Evolutionary conservation across 2,888 invertebrate species (phyloP), one percentile per base, ranked within the genome.

Genomic region (Eupithecia tripunctaria): DNA sequence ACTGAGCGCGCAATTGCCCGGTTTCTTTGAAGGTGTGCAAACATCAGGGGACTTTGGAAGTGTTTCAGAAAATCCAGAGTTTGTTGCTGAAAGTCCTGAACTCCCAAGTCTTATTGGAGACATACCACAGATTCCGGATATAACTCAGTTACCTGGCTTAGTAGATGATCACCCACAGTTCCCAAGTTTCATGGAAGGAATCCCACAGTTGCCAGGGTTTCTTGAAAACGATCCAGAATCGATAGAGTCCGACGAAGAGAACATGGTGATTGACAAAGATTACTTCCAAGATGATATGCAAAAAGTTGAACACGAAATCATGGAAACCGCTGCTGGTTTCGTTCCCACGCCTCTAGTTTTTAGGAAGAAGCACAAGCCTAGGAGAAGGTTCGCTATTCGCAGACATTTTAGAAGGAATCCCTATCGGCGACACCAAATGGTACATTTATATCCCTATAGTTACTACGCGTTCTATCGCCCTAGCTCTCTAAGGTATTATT

Each of bases 401-500:
- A 83, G 91, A 76, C 83, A 89, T 74, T 89, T 84, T 63, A 85
- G 81, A 74, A 85, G 82, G 18, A 88, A 89, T 68, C 91, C 91
- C 0, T 86, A 88, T 76, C 84, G 87, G 68, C 86, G 85, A 77
- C 83, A 85, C 18, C 85, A 86, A 65, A 86, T 82, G 64, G 36
- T 64, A 36, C 25, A 64, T 75, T 85, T 81, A 60, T 88, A 89
- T 71, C 91, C 91, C 1, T 89, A 89, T 71, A 89, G 89, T 5
- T 90, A 89, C 73, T 90, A 89, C 68, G 76, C 85, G 72, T 91
- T 83, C 70, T 78, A 90, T 78, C 86, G 85, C 21, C 91, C 90
- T 76, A 89, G 91, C 89, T 91, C 91, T 90, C 89, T 92, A 86
- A 86, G 89, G 83, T 91, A 84, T 85, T 91, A 88, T 81, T 91